These are phyloP conservation scores for Uropetala carovei DNA, from an alignment of 2,888 invertebrate species.

Conservation along the genomic window DNA sequence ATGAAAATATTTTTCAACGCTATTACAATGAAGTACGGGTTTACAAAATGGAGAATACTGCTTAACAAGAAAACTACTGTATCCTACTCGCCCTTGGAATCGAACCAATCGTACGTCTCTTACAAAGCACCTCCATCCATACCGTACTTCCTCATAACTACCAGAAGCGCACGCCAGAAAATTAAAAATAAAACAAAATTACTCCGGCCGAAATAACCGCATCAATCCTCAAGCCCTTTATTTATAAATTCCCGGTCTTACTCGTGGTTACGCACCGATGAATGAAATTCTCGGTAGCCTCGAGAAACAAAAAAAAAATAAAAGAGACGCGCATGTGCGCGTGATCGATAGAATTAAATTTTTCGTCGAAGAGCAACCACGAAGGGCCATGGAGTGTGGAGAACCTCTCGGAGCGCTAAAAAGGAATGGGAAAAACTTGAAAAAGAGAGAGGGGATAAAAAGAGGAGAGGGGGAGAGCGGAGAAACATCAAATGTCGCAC, in stretches of 20 bases:
- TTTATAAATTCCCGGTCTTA: neutral
- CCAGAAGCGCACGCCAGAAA: neutral
- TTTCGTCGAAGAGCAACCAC: neutral
- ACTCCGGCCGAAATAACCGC: slow-evolving; percentile 3
- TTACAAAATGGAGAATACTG: too few relatives aligned
- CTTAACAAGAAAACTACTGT: neutral
- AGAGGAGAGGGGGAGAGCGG: neutral
- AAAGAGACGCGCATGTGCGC: neutral
- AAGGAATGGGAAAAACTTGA: too few relatives aligned
- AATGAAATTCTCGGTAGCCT: neutral
- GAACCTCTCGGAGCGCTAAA: too few relatives aligned
- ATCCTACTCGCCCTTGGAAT: neutral
- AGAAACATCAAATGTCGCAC: neutral
- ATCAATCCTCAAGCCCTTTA: neutral
- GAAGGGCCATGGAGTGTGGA: neutral
- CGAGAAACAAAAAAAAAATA: neutral
- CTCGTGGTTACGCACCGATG: neutral
- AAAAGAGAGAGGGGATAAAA: too few relatives aligned
- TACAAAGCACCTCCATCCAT: neutral
- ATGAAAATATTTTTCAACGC: too few relatives aligned
- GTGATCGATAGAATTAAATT: slow-evolving; percentile 22
- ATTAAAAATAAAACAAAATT: neutral
- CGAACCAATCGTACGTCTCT: neutral
- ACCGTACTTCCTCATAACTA: neutral
- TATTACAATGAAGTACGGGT: too few relatives aligned